A percentile compares a stretch with the other conserved stretches of the same genome.
Evolutionary conservation across 2,113 vertebrate species (phyloP).

Genomic region (Psettodes erumei): DNA sequence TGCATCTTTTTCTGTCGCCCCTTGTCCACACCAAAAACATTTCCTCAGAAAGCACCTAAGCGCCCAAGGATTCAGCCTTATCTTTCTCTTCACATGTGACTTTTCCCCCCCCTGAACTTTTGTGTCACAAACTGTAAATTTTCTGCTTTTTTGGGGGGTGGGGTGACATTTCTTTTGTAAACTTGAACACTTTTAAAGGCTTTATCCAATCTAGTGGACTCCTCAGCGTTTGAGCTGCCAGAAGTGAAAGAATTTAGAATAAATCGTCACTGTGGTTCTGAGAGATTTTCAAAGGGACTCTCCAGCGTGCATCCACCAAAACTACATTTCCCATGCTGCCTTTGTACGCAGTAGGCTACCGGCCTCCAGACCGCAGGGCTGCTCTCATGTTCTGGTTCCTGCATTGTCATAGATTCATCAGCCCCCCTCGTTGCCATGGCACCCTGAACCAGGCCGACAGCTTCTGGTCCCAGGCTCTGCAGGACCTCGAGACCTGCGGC

Average conservation of each 20-base stretch:
- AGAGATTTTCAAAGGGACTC: constrained; percentile 57
- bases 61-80: constrained; percentile 82
- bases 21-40: constrained; percentile 75
- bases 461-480: constrained; percentile 97
- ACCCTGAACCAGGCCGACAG: constrained; percentile 89
- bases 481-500: constrained; percentile 97
- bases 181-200: constrained; percentile 81
- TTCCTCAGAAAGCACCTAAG: constrained; percentile 79
- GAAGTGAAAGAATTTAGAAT: constrained; percentile 49
- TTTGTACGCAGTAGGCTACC: constrained; percentile 60
- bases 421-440: constrained; percentile 85
- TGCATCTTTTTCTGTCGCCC: constrained; percentile 85
- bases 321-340: constrained; percentile 73
- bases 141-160: constrained; percentile 72
- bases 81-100: constrained; percentile 73
- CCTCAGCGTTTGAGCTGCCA: constrained; percentile 72
- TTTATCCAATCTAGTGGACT: constrained; percentile 72
- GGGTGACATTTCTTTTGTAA: constrained; percentile 53
- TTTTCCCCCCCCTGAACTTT: constrained; percentile 69
- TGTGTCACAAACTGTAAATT: constrained; percentile 72
- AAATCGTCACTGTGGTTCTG: constrained; percentile 48
- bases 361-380: constrained; percentile 69
- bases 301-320: constrained; percentile 69
- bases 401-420: constrained; percentile 95
- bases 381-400: constrained; percentile 83